Evolutionary conservation across 1,140 invertebrate species (phyloP).

Genomic region (Trichogramma pretiosum): DNA sequence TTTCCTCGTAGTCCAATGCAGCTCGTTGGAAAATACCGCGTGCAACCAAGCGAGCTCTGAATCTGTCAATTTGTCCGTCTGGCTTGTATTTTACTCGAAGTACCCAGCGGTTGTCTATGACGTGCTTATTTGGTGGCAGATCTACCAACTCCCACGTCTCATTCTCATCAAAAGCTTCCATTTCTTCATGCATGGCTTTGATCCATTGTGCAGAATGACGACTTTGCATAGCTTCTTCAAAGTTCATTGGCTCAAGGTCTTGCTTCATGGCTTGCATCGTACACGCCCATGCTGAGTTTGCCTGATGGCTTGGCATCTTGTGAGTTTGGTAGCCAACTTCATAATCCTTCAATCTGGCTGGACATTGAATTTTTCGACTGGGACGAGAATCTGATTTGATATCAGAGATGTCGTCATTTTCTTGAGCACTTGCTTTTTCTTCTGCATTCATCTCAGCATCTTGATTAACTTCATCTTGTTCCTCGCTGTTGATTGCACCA

Average conservation of each 20-base stretch:
- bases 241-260: not conserved
- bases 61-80: conserved; percentile 27
- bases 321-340: not conserved
- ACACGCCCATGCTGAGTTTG: too few species aligned
- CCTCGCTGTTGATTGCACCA: not conserved
- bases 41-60: conserved; percentile 19
- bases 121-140: conserved; percentile 16
- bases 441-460: not conserved
- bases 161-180: not conserved
- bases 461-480: not conserved
- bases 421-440: not conserved
- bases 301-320: too few species aligned
- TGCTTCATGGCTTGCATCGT: too few species aligned
- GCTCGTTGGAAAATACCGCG: conserved; percentile 7
- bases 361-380: too few species aligned
- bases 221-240: conserved; percentile 12
- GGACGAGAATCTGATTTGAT: too few species aligned
- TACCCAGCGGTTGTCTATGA: conserved; percentile 22
- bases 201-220: conserved; percentile 22
- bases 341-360: too few species aligned
- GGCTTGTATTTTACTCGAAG: conserved; percentile 14
- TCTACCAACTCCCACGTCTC: not conserved
- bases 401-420: not conserved
- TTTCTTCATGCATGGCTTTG: conserved; percentile 20
- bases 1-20: conserved; percentile 10